phyloP scores from a whole-genome alignment of 2,797 vertebrate genomes.

The Fratercula arctica region DNA sequence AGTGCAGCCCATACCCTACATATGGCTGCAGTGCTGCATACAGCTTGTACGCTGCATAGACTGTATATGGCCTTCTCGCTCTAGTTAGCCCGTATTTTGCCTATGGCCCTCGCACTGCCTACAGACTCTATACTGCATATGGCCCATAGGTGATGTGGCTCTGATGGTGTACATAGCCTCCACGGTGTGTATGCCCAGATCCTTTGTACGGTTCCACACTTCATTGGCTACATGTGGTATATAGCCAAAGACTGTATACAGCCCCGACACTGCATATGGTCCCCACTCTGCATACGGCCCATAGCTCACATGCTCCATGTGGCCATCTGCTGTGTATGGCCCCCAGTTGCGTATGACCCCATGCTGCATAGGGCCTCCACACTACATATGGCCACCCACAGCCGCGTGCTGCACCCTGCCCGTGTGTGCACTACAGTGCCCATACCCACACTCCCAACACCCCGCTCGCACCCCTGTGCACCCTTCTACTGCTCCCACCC shows the following conservation, averaged over 20 bases:
- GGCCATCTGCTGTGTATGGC: not conserved
- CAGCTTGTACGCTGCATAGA: not conserved
- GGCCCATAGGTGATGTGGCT: not conserved
- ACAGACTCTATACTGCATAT: too few relatives aligned
- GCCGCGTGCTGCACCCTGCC: too few relatives aligned
- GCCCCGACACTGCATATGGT: not conserved
- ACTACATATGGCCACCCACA: accelerated
- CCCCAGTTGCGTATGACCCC: not conserved
- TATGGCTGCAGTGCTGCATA: not conserved
- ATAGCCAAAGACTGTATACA: too few relatives aligned
- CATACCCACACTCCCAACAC: too few relatives aligned
- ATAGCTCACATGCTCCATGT: not conserved
- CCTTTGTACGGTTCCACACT: not conserved
- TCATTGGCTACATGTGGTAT: too few relatives aligned
- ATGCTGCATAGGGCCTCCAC: not conserved
- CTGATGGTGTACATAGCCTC: not conserved
- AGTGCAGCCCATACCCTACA: too few relatives aligned
- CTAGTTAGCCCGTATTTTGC: not conserved
- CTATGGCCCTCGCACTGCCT: not conserved
- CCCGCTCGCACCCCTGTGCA: accelerated
- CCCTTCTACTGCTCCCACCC: not conserved
- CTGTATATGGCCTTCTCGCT: not conserved
- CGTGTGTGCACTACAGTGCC: accelerated
- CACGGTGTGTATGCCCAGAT: not conserved
- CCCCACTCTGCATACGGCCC: too few relatives aligned